Evolutionary conservation across 2,797 vertebrate genomes (phyloP), one percentile per base, ranked within the genome.

Genomic region (Rhadinocentrus ornatus): DNA sequence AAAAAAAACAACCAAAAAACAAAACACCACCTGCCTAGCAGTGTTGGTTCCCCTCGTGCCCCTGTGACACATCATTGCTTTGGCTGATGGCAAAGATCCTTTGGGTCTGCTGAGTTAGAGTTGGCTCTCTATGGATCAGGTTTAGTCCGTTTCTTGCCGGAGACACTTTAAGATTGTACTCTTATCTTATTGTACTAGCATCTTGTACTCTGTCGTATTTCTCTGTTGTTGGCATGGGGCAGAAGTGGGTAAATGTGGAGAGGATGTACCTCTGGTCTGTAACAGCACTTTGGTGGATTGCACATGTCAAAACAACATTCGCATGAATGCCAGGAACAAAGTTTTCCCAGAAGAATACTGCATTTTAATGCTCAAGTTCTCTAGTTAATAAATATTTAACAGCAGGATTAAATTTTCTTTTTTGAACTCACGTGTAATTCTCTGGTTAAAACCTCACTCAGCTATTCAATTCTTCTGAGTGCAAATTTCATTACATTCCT

Each of bases 401-500:
- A 37, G 7, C 56, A 62, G 15, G 35, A 56, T 77, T 15, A 12
- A 3, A 50, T 46, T 31, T 53, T 62, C 34, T 56, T 66, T 41
- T 70, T 24, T 39, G 60, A 79, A 16, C 55, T 52, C 50, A 27
- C 48, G 31, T 50, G 53, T 18, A 48, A 2, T n/a, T 58, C 61
- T 74, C 9, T 72, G 68, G 78, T 63, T 56, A 86, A 89, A 84
- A 79, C 74, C 61, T 65, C 59, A 3, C 53, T 77, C 41, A 62
- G 22, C 70, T 58, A 50, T 50, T 73, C 69, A 84, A 78, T 82
- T 82, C 75, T 39, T 55, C 78, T 69, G 73, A 82, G 73, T 78
- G 73, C 76, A 77, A 77, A 83, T 85, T 84, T 81, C 68, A 86
- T 88, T 82, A 69, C 69, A 55, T 68, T 66, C 34, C 39, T 44